Base-by-base conservation (phyloP, 2,113 vertebrate genomes). In the Andinoacara biseriatus region DNA sequence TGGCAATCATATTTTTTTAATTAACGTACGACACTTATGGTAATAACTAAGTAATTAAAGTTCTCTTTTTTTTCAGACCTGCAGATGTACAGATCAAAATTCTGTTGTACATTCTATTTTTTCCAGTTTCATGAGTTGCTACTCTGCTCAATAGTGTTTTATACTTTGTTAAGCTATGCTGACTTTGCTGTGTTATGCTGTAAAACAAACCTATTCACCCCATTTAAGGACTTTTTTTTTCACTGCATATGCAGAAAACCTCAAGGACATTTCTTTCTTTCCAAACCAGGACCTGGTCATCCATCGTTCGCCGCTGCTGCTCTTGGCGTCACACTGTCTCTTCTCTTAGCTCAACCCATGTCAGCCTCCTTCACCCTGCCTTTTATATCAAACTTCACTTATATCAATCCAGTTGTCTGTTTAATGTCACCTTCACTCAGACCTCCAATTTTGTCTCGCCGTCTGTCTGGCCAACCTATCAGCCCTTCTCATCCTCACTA, bases 371-470 rank as follows among this genome's bases (percentile, higher is more conserved):
- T 62, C 18, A 2, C 40, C 69, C 18, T 13, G 18, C 43, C 13
- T 75, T 67, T 43, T 72, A 78, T 58, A 84, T 78, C 60, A 63
- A 82, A 11, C 84, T 75, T 65, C 52, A 38, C 35, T 9, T 38
- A 38, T 10, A 38, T 38, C 35, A 22, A 46, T 29, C 86, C 2
- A 2, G 74, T 65, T 35, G 4, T 57, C 69, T 86, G 79, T 86
- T 89, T 89, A 87, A 91, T 81, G 81, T 85, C 86, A 87, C 75
- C 78, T 82, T 80, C 63, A 14, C 54, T 86, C 82, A 81, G 78
- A 74, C 78, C 60, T 62, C 60, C 83, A 67, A 69, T 85, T 84
- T 80, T 75, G 80, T 79, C 57, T 67, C 29, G 6, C 60, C 10
- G 15, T 74, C 78, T 75, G 79, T 76, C 80, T 77, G 56, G 63